Conservation (phyloP, 2,113 vertebrate genomes). For the Hippocampus mohnikei region DNA sequence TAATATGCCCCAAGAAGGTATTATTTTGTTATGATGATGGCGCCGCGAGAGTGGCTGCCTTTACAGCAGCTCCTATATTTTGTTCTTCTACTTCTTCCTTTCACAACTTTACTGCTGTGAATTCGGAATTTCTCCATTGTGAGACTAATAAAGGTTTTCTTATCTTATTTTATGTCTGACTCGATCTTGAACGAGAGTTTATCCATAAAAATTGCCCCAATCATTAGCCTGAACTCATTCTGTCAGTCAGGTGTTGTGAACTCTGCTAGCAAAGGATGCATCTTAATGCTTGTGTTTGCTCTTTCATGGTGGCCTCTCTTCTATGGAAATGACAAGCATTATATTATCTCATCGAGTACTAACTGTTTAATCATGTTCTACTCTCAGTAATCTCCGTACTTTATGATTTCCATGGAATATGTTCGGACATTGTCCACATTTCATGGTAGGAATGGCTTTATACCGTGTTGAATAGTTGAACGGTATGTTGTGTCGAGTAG, state of each 20-base stretch:
- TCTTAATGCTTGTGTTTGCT: neutral
- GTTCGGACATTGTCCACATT: neutral
- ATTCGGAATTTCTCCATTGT: too few relatives aligned
- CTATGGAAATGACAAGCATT: neutral
- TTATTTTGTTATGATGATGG: too few relatives aligned
- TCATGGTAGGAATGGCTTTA: neutral
- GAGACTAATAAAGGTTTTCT: too few relatives aligned
- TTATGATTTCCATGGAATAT: neutral
- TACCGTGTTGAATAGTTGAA: neutral
- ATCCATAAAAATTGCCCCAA: neutral
- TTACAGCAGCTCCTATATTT: too few relatives aligned
- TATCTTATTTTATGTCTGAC: too few relatives aligned
- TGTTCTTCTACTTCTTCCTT: too few relatives aligned
- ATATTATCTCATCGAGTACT: neutral
- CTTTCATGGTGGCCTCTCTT: neutral
- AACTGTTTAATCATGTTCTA: neutral
- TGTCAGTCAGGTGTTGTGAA: neutral
- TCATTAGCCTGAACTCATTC: neutral
- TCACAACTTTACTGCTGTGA: too few relatives aligned
- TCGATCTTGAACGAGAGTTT: neutral
- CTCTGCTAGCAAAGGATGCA: neutral
- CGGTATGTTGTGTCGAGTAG: slow-evolving; percentile 23
- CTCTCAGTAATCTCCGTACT: neutral
- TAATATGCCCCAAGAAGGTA: too few relatives aligned
- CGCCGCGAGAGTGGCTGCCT: too few relatives aligned